Percentiles rank a stretch among this genome's conserved stretches.
These are phyloP conservation scores for Hippocampus mohnikei DNA, from an alignment of 2,113 vertebrate genomes.

Conservation along the genomic window DNA sequence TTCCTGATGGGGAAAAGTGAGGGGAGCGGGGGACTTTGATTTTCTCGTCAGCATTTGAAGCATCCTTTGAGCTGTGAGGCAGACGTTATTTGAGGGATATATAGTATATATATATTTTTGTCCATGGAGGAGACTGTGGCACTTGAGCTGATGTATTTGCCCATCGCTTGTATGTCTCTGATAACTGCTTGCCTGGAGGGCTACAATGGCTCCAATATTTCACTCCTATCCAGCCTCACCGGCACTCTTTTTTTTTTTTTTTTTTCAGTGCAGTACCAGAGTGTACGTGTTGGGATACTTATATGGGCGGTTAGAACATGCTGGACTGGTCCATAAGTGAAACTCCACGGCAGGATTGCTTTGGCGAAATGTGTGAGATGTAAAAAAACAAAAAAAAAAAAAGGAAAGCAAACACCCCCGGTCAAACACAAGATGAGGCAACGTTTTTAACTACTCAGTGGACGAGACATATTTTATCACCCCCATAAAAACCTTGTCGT, in stretches of 20 bases:
- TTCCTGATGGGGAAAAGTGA: too few relatives aligned
- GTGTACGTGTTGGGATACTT: slow-evolving; percentile 4
- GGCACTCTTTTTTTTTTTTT: slow-evolving; percentile 16
- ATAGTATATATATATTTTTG: neutral
- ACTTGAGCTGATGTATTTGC: slow-evolving; percentile 72
- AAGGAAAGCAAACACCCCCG: slow-evolving; percentile 14
- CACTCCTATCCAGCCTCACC: slow-evolving; percentile 37
- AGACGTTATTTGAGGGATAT: neutral
- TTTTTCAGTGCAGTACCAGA: slow-evolving; percentile 16
- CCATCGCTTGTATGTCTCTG: slow-evolving; percentile 66
- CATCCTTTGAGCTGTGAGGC: slow-evolving; percentile 20
- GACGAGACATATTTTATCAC: slow-evolving; percentile 26
- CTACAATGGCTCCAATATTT: slow-evolving; percentile 63
- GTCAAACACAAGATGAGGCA: slow-evolving; percentile 24
- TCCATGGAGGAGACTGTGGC: slow-evolving; percentile 48
- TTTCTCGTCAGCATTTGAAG: neutral
- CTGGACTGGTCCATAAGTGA: neutral
- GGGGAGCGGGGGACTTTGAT: too few relatives aligned
- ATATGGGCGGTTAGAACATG: slow-evolving; percentile 1
- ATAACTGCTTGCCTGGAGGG: slow-evolving; percentile 68
- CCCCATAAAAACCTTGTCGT: neutral
- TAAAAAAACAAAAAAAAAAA: neutral
- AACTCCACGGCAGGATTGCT: neutral
- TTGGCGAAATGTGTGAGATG: neutral
- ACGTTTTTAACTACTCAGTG: slow-evolving; percentile 16